Conservation (phyloP, 2,888 invertebrate genomes). For the Andrena marginata region DNA sequence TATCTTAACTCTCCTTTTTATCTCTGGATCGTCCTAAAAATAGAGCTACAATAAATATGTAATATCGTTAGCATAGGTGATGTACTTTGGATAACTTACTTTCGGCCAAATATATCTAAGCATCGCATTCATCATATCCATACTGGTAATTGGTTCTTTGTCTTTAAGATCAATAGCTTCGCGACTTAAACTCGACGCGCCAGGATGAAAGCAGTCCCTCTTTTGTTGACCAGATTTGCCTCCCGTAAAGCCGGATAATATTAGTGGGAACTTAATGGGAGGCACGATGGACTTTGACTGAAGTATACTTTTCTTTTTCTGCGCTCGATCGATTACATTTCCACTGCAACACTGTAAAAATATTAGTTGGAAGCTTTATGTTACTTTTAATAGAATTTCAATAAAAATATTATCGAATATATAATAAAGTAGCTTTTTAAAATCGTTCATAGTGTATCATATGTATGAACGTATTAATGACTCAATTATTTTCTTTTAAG, state of each 20-base stretch:
- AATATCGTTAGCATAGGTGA: conserved; percentile 76
- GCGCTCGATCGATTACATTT: conserved; percentile 81
- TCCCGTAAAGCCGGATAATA: conserved; percentile 80
- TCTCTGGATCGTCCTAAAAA: conserved; percentile 89
- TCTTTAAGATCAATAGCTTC: conserved; percentile 88
- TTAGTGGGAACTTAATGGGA: conserved; percentile 76
- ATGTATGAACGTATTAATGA: background rate
- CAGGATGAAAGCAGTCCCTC: conserved; percentile 97
- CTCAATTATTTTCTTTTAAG: background rate
- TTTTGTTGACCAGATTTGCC: conserved; percentile 85
- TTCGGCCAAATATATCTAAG: conserved; percentile 98
- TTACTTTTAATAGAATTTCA: background rate
- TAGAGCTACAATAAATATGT: conserved; percentile 27
- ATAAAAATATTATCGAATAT: conserved; percentile 1
- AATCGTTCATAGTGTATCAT: background rate
- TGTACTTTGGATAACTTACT: conserved; percentile 85
- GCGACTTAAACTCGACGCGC: conserved; percentile 89
- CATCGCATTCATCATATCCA: conserved; percentile 95
- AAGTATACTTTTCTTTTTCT: conserved; percentile 81
- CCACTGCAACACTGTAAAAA: conserved; percentile 80
- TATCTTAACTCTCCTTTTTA: conserved; percentile 92
- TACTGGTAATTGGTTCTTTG: conserved; percentile 88
- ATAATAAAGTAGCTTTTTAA: background rate
- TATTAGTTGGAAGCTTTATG: conserved; percentile 4
- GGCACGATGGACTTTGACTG: conserved; percentile 81